Base-by-base conservation (phyloP, 2,113 vertebrate species). In the Indicator indicator region DNA sequence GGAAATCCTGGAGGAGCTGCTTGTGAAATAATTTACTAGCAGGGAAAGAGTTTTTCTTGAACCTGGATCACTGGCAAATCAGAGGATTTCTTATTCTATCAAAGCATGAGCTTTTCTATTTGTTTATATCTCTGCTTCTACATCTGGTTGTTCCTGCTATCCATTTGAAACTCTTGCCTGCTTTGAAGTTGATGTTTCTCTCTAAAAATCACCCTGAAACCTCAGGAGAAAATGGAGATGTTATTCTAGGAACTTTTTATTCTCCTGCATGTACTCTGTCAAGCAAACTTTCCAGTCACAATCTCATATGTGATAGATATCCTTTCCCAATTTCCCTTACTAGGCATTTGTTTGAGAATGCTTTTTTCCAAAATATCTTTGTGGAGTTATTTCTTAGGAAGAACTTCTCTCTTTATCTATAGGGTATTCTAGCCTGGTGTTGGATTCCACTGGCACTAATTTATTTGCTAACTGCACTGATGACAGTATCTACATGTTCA, bases 401-500 rank as follows among this genome's bases (percentile, higher is more conserved):
- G n/a, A 82, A 73, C 12, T 62, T 80, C 9, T 89, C 7, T 82
- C 48, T 85, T 60, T 93, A 50, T 78, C 73, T 87, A 5, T 38
- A 99, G 99, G 99, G 32, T 99, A 99, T 94, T 99, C 99, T 5
- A 99, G 98, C 78, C 98, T 99, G n/a, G 93, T 98, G 80, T 96
- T 99, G 95, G 99, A 99, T 96, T 99, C 99, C 26, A 98, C 97
- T 1, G 98, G 98, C 89, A 98, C 98, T 83, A 98, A 97, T 75
- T 94, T 99, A 32, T 98, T 99, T 94, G 98, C 98, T 82, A 99
- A 99, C 95, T 99, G 99, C 95, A 99, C 99, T 12, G 99, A 99
- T 94, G 99, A 99, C 89, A 98, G 82, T 70, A 98, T 99, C 95
- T 99, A 99, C 96, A 99, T 99, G 99, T 99, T 99, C 95, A 98